Percentiles rank a stretch among this genome's conserved stretches.
These are phyloP conservation scores for Stenotaenia linearis DNA, from an alignment of 2,888 invertebrate species.

Conservation along the genomic window DNA sequence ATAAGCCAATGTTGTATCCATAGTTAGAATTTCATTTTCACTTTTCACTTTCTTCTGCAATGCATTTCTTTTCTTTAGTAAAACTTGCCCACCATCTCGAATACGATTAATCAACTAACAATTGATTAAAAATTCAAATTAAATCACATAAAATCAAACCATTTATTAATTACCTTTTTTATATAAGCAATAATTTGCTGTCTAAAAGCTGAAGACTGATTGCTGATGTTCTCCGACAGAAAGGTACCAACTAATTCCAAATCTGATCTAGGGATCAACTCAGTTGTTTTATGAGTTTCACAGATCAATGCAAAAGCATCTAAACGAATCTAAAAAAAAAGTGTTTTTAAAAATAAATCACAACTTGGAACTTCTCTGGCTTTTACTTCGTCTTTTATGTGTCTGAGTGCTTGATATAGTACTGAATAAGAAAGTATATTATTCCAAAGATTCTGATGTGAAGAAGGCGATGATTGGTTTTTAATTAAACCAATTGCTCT, in stretches of 20 bases:
- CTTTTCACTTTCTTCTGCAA: not conserved
- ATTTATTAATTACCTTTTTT: slow-evolving; percentile 59
- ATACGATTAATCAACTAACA: slow-evolving; percentile 51
- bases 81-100: slow-evolving; percentile 49
- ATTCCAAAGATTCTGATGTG: slow-evolving; percentile 50
- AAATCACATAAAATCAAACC: not conserved
- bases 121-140: not conserved
- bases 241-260: slow-evolving; percentile 59
- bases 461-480: not conserved
- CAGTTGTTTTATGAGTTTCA: slow-evolving; percentile 67
- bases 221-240: slow-evolving; percentile 62
- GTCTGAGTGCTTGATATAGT: slow-evolving; percentile 55
- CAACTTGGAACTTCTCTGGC: too few relatives aligned
- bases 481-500: slow-evolving; percentile 3
- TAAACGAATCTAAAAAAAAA: slow-evolving; percentile 57
- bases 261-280: slow-evolving; percentile 58
- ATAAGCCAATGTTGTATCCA: not conserved
- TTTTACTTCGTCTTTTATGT: slow-evolving; percentile 58
- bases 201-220: slow-evolving; percentile 61
- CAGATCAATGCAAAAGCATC: slow-evolving; percentile 63
- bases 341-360: not conserved
- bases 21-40: slow-evolving; percentile 30
- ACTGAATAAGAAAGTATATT: slow-evolving; percentile 53
- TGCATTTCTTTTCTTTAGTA: not conserved
- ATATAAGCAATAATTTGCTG: slow-evolving; percentile 63